Percentiles rank a stretch among this genome's conserved stretches.
phyloP scores from a whole-genome alignment of 1,140 invertebrate species.

The Colletes gigas region DNA sequence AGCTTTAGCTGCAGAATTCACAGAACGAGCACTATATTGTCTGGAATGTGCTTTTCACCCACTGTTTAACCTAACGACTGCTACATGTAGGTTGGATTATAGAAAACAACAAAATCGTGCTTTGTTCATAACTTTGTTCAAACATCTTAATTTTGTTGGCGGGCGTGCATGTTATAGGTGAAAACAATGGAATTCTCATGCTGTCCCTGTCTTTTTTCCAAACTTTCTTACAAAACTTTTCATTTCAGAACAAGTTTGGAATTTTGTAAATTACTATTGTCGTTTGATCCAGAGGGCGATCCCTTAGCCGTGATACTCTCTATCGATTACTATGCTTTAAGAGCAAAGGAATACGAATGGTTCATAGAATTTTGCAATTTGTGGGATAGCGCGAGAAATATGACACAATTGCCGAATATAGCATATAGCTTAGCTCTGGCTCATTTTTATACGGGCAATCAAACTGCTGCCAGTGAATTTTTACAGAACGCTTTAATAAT shows the following conservation, averaged over 20 bases:
- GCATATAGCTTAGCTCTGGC: constrained; percentile 92
- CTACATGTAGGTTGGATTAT: constrained; percentile 90
- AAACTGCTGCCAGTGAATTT: constrained; percentile 83
- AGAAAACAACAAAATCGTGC: constrained; percentile 91
- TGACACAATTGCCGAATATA: constrained; percentile 93
- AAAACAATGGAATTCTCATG: not conserved
- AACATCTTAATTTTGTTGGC: constrained; percentile 91
- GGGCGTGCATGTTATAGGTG: constrained; percentile 88
- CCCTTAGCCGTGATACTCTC: constrained; percentile 90
- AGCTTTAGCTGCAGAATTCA: constrained; percentile 89
- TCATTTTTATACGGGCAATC: constrained; percentile 82
- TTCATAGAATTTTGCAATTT: constrained; percentile 87
- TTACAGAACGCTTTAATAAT: constrained; percentile 90
- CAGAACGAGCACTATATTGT: constrained; percentile 89
- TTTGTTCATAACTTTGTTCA: constrained; percentile 92
- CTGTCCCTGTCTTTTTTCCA: not conserved
- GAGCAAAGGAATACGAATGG: constrained; percentile 92
- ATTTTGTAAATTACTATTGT: constrained; percentile 88
- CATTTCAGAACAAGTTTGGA: constrained; percentile 88
- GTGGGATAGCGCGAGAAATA: constrained; percentile 86
- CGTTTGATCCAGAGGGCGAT: constrained; percentile 91
- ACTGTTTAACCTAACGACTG: constrained; percentile 88
- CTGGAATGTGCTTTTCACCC: constrained; percentile 91
- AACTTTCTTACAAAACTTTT: not conserved
- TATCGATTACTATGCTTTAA: constrained; percentile 93